Conservation (phyloP, 2,113 vertebrate species). For the Hyperoodon ampullatus region DNA sequence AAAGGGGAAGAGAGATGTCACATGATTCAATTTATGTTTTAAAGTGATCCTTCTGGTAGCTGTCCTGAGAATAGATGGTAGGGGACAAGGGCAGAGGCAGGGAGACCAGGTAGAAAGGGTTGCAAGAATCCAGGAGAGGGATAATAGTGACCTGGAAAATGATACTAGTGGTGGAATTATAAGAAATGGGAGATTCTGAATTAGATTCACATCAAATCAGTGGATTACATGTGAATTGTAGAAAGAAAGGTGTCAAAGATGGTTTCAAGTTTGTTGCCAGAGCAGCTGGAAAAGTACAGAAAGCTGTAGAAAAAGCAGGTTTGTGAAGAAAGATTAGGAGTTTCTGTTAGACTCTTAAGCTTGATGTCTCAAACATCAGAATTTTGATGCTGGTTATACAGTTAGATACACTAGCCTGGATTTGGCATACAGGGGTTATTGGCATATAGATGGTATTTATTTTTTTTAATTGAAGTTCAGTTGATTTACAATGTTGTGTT, state of each 20-base stretch:
- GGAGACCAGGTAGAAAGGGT: background rate
- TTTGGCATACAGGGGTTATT: background rate
- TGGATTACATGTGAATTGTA: background rate
- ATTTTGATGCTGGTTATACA: background rate
- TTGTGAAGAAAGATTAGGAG: background rate
- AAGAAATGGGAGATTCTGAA: background rate
- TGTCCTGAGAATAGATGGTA: background rate
- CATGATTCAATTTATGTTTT: background rate
- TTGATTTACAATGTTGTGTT: background rate
- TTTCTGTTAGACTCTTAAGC: background rate
- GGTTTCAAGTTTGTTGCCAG: background rate
- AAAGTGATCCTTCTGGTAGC: background rate
- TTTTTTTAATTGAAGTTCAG: background rate
- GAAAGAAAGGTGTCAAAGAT: background rate
- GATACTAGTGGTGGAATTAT: background rate
- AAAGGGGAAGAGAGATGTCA: background rate
- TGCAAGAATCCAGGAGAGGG: background rate
- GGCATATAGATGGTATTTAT: background rate
- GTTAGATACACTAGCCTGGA: background rate
- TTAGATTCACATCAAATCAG: background rate
- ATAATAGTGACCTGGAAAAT: background rate
- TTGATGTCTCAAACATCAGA: background rate
- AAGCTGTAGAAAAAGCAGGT: background rate
- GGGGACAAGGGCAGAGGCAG: background rate
- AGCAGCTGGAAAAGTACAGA: background rate